Conservation (phyloP, 2,888 invertebrate genomes). For the Ashinkailepas kermadecensis region DNA sequence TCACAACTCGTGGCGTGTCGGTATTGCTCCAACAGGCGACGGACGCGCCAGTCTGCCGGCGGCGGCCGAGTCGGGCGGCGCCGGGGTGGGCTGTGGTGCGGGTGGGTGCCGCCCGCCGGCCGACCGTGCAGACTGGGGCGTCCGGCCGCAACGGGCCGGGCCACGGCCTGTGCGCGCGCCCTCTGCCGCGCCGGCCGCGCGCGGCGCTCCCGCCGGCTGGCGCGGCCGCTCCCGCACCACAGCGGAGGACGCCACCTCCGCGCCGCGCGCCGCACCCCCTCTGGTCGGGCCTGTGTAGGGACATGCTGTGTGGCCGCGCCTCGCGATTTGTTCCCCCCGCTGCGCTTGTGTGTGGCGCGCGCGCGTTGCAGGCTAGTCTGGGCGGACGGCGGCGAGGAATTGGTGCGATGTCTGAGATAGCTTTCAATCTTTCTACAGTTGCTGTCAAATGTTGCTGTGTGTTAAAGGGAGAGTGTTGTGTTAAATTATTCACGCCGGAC, state of each 20-base stretch:
- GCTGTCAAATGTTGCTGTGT: no score
- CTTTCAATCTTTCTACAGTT: no score
- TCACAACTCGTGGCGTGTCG: neutral
- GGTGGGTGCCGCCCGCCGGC: neutral
- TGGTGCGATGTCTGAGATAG: no score
- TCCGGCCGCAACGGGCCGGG: neutral
- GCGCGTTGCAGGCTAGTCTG: neutral
- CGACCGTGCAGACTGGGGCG: neutral
- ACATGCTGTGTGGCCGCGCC: constrained; percentile 12
- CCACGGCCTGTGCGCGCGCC: neutral
- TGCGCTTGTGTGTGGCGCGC: no score
- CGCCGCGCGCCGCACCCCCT: neutral
- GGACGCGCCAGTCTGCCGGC: neutral
- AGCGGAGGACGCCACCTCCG: neutral
- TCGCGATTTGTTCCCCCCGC: neutral
- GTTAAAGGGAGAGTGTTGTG: no score
- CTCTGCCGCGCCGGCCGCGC: neutral
- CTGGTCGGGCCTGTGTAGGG: neutral
- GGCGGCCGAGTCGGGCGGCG: neutral
- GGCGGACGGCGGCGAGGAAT: neutral
- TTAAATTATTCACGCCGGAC: no score
- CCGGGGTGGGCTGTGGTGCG: no score
- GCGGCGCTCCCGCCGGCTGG: constrained; percentile 3
- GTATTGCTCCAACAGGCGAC: neutral
- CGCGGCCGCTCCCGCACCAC: neutral